Percentiles rank a stretch among this genome's conserved stretches.
Evolutionary conservation across 2,797 vertebrate genomes (phyloP).

Genomic region (Cephalopachus bancanus): DNA sequence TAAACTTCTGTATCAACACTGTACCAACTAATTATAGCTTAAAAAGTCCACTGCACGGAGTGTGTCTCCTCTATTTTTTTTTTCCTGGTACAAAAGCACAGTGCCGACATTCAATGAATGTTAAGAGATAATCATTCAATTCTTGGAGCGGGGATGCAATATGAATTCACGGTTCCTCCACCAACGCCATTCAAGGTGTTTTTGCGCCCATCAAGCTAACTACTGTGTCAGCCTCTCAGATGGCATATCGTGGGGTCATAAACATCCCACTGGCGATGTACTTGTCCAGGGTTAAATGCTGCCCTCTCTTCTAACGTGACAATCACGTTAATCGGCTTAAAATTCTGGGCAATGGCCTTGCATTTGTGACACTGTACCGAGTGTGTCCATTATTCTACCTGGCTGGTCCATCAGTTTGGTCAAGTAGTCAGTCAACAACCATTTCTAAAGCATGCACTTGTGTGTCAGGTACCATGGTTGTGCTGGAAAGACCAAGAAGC

Average conservation of each 20-base stretch:
- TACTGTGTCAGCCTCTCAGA: background rate
- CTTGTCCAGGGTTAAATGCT: background rate
- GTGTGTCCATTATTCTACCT: background rate
- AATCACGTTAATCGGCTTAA: background rate
- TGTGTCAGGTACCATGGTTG: background rate
- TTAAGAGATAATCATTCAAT: constrained; percentile 78
- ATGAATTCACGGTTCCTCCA: constrained; percentile 44
- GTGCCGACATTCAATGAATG: constrained; percentile 76
- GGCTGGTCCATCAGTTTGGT: background rate
- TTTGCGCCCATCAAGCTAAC: background rate
- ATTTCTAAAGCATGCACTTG: constrained; percentile 4
- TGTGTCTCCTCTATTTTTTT: constrained; percentile 58
- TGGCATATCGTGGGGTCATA: background rate
- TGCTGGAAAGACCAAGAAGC: background rate
- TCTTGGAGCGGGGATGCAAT: background rate
- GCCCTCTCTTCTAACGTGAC: background rate
- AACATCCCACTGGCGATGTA: background rate
- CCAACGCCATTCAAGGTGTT: background rate
- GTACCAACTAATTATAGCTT: constrained; percentile 78
- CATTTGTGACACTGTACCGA: background rate
- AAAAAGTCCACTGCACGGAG: constrained; percentile 79
- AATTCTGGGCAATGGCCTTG: background rate
- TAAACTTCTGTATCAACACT: constrained; percentile 80
- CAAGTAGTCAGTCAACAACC: background rate
- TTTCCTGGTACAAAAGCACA: constrained; percentile 74